Percentiles rank a stretch among this genome's conserved stretches.
phyloP scores from a whole-genome alignment of 2,113 vertebrate genomes.

The Anas platyrhynchos region DNA sequence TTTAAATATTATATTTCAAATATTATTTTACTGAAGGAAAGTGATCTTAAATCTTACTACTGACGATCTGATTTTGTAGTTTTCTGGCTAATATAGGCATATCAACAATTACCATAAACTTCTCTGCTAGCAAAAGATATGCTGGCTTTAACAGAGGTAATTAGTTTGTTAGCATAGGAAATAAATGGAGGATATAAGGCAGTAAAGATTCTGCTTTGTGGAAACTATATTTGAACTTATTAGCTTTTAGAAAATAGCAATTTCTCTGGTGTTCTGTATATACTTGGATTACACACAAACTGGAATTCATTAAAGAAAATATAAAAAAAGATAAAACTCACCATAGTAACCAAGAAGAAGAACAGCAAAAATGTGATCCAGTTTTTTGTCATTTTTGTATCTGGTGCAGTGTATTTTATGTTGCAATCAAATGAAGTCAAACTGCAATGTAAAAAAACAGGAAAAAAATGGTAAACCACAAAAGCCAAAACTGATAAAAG shows the following conservation, averaged over 20 bases:
- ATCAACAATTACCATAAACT: not conserved
- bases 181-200: not conserved
- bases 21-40: not conserved
- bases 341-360: slow-evolving; percentile 75
- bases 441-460: slow-evolving; percentile 39
- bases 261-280: not conserved
- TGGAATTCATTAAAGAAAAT: not conserved
- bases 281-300: not conserved
- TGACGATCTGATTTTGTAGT: not conserved
- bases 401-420: not conserved
- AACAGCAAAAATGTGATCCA: slow-evolving; percentile 71
- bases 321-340: slow-evolving; percentile 63
- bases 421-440: not conserved
- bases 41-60: not conserved
- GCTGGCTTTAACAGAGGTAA: not conserved
- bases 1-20: not conserved
- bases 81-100: not conserved
- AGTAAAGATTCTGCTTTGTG: not conserved
- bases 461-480: not conserved
- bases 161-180: not conserved
- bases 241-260: not conserved
- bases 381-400: slow-evolving; percentile 73
- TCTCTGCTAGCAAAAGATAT: not conserved
- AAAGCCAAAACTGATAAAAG: not conserved
- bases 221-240: not conserved